Base-by-base conservation (phyloP, 2,113 vertebrate species). In the Tretioscincus oriximinensis region DNA sequence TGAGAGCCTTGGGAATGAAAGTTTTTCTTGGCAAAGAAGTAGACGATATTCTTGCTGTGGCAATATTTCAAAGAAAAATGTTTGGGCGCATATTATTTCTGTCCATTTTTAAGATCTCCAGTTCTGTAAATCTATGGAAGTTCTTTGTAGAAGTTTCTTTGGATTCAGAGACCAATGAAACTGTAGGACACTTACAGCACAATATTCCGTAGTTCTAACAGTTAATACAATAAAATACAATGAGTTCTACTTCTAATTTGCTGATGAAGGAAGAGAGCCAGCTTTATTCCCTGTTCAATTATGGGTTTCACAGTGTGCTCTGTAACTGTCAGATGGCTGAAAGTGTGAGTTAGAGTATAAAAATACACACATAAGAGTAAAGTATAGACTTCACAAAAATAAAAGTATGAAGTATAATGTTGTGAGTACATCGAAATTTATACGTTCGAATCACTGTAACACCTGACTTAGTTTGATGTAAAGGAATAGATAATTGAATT, bases 261-360 rank as follows among this genome's bases (percentile, higher is more conserved):
- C 85, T 93, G 83, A 67, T 73, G 28, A 82, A 84, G 73, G 72
- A 91, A 92, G 51, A 29, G 67, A 88, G 91, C 90, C 93, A 94
- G 83, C 81, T 90, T 4, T 75, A 85, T 73, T 93, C 90, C 87
- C 87, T 91, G 91, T 90, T 89, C 92, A 93, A 90, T 93, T 92
- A 85, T 24, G 87, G 82, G 80, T 90, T 85, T 87, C 86, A 85
- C 81, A 84, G 86, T 92, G 84, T 24, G 49, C 86, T 92, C 90
- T 89, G 87, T 93, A 94, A 89, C 90, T 92, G 88, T 92, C 92
- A 93, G 77, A 84, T 86, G 87, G 81, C 77, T 84, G 51, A 84
- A 88, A 92, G 89, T 51, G 86, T 16, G 83, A 90, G 88, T 81
- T 79, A 71, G 28, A 16, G 81, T 60, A 78, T 81, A 84, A 93